Evolutionary conservation across 92 coral and sea anemone species (phyloP), one percentile per base, ranked within the genome.

Genomic region (Siderastrea radians): DNA sequence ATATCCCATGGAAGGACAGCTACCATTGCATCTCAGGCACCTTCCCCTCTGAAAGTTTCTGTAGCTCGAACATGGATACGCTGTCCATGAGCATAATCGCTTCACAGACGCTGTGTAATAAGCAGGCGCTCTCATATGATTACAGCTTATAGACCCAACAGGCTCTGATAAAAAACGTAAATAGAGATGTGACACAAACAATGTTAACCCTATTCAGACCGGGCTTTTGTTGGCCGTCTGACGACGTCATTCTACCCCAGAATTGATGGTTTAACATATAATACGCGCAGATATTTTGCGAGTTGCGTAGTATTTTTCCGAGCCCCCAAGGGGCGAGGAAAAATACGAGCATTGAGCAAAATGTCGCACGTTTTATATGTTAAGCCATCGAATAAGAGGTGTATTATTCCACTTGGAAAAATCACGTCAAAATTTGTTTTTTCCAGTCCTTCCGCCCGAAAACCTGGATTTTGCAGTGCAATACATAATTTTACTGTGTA

Each of bases 1-100:
- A 46, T 83, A 87, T 6, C 96, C 96, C 96, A 93, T 90, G 1
- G 73, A 16, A 2, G 89, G 82, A 74, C 88, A 77, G 17, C 19
- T 75, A 1, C 77, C 80, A 12, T 76, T 19, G 54, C 89, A 83
- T 3, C 47, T 75, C 8, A 71, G 45, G 69, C 96, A 93, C 71
- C 78, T 78, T 45, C 94, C 92, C 15, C 61, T 62, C 26, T 78
- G 62, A 48, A 93, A 93, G 16, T 54, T 69, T 19, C 57, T 13
- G 58, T 86, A 79, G 68, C 47, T 81, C 0, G 14, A 17, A 57
- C 95, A 92, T 6, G 90, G 75, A 89, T 77, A 92, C 57, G 81
- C 85, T 52, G 49, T 84, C 95, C 90, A 89, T 11, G 85, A 70
- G 48, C 93, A 92, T 17, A 3, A 62, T 55, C 81, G 58, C 49